phyloP scores from a whole-genome alignment of 2,888 invertebrate genomes.

The Clunio marinus region DNA sequence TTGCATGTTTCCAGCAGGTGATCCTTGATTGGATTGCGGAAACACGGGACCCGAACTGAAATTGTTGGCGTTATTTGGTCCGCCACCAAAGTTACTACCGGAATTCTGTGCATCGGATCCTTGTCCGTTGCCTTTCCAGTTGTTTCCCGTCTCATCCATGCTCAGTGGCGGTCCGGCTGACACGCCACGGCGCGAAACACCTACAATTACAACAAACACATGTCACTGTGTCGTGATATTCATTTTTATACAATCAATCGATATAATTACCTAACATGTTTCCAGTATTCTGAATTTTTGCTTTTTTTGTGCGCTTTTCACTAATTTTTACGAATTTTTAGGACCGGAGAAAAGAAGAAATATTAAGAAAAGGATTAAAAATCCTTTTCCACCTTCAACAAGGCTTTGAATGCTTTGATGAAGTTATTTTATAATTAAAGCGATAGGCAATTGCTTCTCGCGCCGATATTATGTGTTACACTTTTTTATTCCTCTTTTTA shows the following conservation, averaged over 20 bases:
- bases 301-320: conserved; percentile 39
- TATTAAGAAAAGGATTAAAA: conserved; percentile 27
- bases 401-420: no score
- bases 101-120: conserved; percentile 51
- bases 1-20: conserved; percentile 68
- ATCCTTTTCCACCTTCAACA: conserved; percentile 10
- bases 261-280: conserved; percentile 34
- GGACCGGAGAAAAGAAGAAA: not conserved
- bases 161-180: conserved; percentile 57
- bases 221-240: not conserved
- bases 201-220: no score
- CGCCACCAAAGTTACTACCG: conserved; percentile 62
- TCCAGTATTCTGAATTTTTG: conserved; percentile 39
- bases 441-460: no score
- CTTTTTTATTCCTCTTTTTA: not conserved
- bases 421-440: no score
- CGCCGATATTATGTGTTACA: no score
- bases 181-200: conserved; percentile 40
- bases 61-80: conserved; percentile 52
- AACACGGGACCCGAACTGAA: conserved; percentile 58
- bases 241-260: not conserved
- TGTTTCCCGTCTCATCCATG: conserved; percentile 52
- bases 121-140: conserved; percentile 48
- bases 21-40: conserved; percentile 69
- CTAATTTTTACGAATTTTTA: conserved; percentile 37